Base-by-base conservation (phyloP, 2,888 invertebrate genomes). In the Macrosiphum euphorbiae region DNA sequence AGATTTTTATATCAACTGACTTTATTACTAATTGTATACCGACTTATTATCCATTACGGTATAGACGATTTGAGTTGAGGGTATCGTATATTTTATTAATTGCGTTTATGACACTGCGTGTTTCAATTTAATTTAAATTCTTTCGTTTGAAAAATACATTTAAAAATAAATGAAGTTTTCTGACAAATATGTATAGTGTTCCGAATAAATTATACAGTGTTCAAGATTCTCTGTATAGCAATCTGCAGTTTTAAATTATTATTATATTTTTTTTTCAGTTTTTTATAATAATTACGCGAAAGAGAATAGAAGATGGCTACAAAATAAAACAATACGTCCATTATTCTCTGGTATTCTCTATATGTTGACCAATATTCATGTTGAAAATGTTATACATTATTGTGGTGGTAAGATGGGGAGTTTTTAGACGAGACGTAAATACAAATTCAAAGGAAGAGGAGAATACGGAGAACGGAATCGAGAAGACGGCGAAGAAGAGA, bases 371-470 rank as follows among this genome's bases (percentile, higher is more conserved):
- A n/a, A 86, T 86, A n/a, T 86, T 86, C 86, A n/a, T n/a, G 55
- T 44, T 24, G 91, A 55, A 44, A 44, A 85, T 41, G 52, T 41
- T 52, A 3, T 26, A 44, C 28, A 28, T 85, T 35, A 8, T 13
- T 78, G 44, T 35, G 44, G 10, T 4, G 35, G 26, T 20, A 7
- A 55, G 44, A 11, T 3, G 2, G 91, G 3, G 86, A 35, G 13
- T 61, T 47, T 92, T 92, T 24, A 55, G 28, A 52, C 88, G 88
- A 88, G 67, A 55, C 78, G 88, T 55, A 78, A 88, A 78, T 78
- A 88, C 78, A 52, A 55, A 88, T 86, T 86, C 44, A 50, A 28
- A 55, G 50, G 28, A n/a, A 16, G 41, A n/a, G 47, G 1, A 16
- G 28, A 28, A 20, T 35, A 78, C 41, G 58, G 16, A 50, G 86